Conservation (phyloP, 2,888 invertebrate genomes). For the Seira musarum region DNA sequence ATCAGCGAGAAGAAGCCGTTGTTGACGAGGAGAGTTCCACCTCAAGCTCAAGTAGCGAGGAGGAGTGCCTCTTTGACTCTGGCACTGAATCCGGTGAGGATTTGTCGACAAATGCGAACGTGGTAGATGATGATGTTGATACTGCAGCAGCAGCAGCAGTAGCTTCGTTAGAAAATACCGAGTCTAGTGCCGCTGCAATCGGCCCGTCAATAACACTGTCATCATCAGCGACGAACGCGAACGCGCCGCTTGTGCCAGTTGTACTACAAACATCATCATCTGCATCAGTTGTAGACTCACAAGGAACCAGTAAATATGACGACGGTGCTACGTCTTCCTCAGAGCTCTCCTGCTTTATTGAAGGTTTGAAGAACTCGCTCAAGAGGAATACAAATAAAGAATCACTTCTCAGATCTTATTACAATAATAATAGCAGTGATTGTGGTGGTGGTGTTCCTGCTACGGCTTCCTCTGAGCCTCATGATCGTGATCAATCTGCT, state of each 20-base stretch:
- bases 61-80: conserved; percentile 76
- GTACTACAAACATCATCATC: not conserved
- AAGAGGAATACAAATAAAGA: conserved; percentile 71
- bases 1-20: not conserved
- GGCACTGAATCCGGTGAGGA: conserved; percentile 83
- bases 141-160: not conserved
- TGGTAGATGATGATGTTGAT: not conserved
- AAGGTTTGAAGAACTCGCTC: conserved; percentile 73
- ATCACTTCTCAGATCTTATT: conserved; percentile 21
- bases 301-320: conserved; percentile 46
- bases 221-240: conserved; percentile 15
- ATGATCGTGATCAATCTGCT: no score
- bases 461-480: not conserved
- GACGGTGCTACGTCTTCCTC: conserved; percentile 18
- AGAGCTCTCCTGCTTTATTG: conserved; percentile 70
- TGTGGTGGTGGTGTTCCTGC: conserved; percentile 71
- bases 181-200: conserved; percentile 17
- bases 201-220: conserved; percentile 18
- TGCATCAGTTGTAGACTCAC: conserved; percentile 22
- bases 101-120: conserved; percentile 70
- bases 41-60: conserved; percentile 49
- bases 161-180: not conserved
- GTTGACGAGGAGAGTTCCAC: conserved; percentile 34
- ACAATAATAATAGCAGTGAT: conserved; percentile 70
- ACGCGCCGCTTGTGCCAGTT: conserved; percentile 7